Evolutionary conservation across 2,888 invertebrate species (phyloP).

Genomic region (Pandemis corylana): DNA sequence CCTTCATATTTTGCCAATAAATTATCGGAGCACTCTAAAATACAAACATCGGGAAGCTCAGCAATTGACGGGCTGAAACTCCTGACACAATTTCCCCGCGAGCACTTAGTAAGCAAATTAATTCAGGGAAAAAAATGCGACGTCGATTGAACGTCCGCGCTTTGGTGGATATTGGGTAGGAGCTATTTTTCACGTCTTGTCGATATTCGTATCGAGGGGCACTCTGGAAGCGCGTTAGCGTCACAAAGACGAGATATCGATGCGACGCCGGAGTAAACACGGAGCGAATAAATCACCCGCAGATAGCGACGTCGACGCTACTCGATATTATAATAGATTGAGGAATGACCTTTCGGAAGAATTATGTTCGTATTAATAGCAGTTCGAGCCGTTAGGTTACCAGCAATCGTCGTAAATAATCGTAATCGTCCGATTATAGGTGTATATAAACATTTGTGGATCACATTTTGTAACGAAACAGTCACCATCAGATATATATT

Average conservation of each 20-base stretch:
- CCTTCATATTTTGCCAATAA: constrained; percentile 49
- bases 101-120: constrained; percentile 76
- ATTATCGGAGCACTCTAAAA: constrained; percentile 57
- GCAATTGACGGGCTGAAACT: constrained; percentile 63
- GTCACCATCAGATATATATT: not conserved
- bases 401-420: constrained; percentile 2
- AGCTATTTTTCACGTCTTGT: constrained; percentile 65
- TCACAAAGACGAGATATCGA: constrained; percentile 67
- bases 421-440: not conserved
- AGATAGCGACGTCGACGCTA: constrained; percentile 50
- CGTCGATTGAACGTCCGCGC: constrained; percentile 53
- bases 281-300: constrained; percentile 72
- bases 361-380: constrained; percentile 7
- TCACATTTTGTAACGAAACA: not conserved
- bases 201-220: constrained; percentile 61
- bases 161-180: constrained; percentile 54
- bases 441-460: not conserved
- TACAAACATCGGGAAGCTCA: constrained; percentile 62
- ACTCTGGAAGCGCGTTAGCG: constrained; percentile 60
- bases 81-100: constrained; percentile 60
- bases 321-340: constrained; percentile 42
- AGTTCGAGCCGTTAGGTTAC: not conserved
- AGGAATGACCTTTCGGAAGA: constrained; percentile 63
- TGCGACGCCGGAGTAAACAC: constrained; percentile 59
- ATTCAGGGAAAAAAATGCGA: constrained; percentile 68